Percentiles rank a stretch among this genome's conserved stretches.
These are phyloP conservation scores for Hipposideros armiger DNA, from an alignment of 2,113 vertebrate genomes.

Conservation along the genomic window DNA sequence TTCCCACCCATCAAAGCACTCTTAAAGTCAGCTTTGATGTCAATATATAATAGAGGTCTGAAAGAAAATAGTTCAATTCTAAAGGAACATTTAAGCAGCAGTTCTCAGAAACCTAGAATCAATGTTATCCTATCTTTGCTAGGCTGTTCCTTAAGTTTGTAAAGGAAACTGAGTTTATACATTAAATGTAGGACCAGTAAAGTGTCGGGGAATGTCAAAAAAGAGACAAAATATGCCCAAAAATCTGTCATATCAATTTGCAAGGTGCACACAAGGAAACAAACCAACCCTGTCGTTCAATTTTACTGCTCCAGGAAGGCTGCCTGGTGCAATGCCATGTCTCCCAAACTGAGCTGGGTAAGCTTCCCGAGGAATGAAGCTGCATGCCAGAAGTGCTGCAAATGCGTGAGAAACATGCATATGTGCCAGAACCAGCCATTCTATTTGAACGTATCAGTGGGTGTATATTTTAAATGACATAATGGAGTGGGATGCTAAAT, in stretches of 20 bases:
- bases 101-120: conserved; percentile 32
- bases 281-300: neutral
- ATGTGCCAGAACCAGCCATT: neutral
- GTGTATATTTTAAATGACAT: neutral
- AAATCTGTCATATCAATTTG: conserved; percentile 49
- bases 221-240: conserved; percentile 31
- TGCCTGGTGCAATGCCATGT: neutral
- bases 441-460: neutral
- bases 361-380: neutral
- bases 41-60: neutral
- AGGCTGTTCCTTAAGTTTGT: neutral
- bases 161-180: neutral
- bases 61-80: conserved; percentile 44
- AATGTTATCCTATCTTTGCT: neutral
- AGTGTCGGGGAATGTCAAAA: conserved; percentile 34
- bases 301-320: neutral
- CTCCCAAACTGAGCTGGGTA: neutral
- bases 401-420: fast-evolving
- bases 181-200: conserved; percentile 3
- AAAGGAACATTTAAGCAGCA: neutral
- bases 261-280: neutral
- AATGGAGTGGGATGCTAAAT: neutral
- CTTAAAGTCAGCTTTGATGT: conserved; percentile 13
- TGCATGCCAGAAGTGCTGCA: neutral
- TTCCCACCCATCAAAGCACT: neutral